Percentiles rank a stretch among this genome's conserved stretches.
phyloP scores from a whole-genome alignment of 2,113 vertebrate species.

The Rhinoderma darwinii region DNA sequence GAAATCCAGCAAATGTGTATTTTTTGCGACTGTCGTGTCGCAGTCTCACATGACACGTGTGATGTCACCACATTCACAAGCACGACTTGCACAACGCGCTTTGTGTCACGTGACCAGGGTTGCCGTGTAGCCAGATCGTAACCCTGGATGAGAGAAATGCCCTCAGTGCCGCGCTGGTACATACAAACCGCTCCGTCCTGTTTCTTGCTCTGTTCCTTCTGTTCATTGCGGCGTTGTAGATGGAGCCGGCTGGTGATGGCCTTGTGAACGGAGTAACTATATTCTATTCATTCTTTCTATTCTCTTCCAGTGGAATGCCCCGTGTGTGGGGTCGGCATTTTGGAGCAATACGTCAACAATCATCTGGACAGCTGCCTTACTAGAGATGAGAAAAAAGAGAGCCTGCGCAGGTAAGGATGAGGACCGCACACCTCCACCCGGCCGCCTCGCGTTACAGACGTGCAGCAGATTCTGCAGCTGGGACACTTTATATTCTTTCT shows the following conservation, averaged over 20 bases:
- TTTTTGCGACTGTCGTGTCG: no score
- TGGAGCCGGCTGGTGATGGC: background rate
- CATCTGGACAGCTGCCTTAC: slow-evolving; percentile 88
- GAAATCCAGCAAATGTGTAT: no score
- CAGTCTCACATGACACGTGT: no score
- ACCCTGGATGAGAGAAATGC: background rate
- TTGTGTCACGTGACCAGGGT: no score
- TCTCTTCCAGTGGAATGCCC: slow-evolving; percentile 87
- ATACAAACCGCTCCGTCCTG: background rate
- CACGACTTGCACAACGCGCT: no score
- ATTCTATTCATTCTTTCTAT: no score
- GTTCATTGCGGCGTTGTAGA: background rate
- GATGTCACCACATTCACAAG: no score
- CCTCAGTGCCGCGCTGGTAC: background rate
- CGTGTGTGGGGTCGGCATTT: slow-evolving; percentile 82
- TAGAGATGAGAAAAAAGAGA: slow-evolving; percentile 87
- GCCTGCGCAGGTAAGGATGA: slow-evolving; percentile 85
- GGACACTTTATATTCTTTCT: background rate
- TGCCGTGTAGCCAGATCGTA: no score
- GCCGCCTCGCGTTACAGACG: background rate
- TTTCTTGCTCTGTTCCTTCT: background rate
- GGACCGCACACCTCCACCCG: background rate
- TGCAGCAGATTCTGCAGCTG: background rate
- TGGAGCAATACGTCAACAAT: slow-evolving; percentile 85
- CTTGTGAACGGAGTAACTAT: background rate